Evolutionary conservation across 2,888 invertebrate genomes (phyloP).

Genomic region (Drosophila lutescens): DNA sequence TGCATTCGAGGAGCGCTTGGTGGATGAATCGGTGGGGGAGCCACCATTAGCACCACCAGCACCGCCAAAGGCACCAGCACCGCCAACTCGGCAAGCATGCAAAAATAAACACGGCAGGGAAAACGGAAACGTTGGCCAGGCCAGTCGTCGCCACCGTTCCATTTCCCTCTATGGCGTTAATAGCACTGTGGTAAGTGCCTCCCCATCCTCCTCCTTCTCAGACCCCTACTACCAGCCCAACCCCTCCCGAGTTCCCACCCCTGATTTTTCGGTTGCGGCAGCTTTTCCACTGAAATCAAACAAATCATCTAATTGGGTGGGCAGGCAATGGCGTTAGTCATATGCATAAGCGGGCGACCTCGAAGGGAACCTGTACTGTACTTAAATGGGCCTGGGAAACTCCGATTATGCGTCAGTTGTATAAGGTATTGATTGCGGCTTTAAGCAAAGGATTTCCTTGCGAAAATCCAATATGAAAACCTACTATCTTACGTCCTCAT

Average conservation of each 20-base stretch:
- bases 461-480: no score
- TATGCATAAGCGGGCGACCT: constrained; percentile 32
- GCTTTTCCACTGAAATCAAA: constrained; percentile 62
- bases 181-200: constrained; percentile 78
- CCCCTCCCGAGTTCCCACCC: not conserved
- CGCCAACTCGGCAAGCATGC: constrained; percentile 26
- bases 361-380: not conserved
- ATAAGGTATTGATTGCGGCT: constrained; percentile 2
- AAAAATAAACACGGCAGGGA: constrained; percentile 64
- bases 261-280: constrained; percentile 19
- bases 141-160: constrained; percentile 70
- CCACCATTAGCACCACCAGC: constrained; percentile 19
- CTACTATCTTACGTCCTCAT: no score
- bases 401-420: constrained; percentile 10
- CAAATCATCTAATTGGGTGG: constrained; percentile 67
- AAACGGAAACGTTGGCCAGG: constrained; percentile 62
- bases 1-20: constrained; percentile 28
- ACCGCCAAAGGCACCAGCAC: constrained; percentile 15
- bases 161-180: constrained; percentile 80
- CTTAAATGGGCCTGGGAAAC: not conserved
- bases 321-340: constrained; percentile 48
- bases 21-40: constrained; percentile 26
- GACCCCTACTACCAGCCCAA: not conserved
- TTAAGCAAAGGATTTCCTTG: not conserved
- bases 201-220: constrained; percentile 1